A percentile compares a stretch with the other conserved stretches of the same genome.
Evolutionary conservation across 2,888 invertebrate species (phyloP).

Genomic region (Plebejus melissa): DNA sequence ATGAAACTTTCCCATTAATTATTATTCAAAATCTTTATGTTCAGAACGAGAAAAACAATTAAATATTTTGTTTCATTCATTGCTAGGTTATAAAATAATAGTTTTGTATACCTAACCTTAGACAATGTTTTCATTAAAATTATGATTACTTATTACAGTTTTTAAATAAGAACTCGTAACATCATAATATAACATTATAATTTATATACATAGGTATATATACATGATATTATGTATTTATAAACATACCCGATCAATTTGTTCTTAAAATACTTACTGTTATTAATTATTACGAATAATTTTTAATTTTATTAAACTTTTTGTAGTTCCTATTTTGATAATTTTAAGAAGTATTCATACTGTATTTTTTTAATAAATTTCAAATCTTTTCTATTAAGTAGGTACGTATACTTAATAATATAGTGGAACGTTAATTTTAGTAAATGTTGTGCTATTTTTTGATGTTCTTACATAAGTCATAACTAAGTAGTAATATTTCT

Average conservation of each 20-base stretch:
- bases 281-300: conserved; percentile 3
- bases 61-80: background rate
- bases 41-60: background rate
- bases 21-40: background rate
- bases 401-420: too few species aligned
- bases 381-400: conserved; percentile 25
- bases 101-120: background rate
- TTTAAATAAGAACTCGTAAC: too few species aligned
- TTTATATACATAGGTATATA: background rate
- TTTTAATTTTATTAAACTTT: conserved; percentile 20
- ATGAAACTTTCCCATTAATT: background rate
- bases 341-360: background rate
- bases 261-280: background rate
- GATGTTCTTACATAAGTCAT: conserved; percentile 36
- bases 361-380: conserved; percentile 25
- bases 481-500: conserved; percentile 26
- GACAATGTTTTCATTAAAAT: background rate
- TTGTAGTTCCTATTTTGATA: conserved; percentile 25
- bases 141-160: background rate
- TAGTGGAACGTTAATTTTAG: conserved; percentile 30
- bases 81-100: background rate
- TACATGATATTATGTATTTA: background rate
- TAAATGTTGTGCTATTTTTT: conserved; percentile 36
- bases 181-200: too few species aligned
- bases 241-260: background rate